These are phyloP conservation scores for Drosophila koepferae DNA, from an alignment of 2,888 invertebrate genomes.

Conservation along the genomic window DNA sequence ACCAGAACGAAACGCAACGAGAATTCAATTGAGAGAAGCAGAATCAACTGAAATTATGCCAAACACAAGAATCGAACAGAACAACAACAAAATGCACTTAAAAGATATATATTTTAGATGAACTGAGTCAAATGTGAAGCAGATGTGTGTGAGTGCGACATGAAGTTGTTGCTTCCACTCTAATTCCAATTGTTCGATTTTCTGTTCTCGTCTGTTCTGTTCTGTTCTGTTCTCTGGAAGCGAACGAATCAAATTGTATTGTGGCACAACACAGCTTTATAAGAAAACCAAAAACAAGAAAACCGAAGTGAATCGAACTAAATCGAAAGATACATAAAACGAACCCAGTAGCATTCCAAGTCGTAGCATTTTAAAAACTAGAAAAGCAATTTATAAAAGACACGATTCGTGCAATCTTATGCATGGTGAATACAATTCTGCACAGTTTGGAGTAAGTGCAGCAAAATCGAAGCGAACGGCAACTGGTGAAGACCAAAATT, in stretches of 20 bases:
- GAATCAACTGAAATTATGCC: constrained; percentile 42
- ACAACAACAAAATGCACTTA: constrained; percentile 30
- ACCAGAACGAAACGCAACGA: constrained; percentile 37
- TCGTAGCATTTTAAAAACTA: constrained; percentile 57
- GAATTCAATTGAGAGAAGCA: constrained; percentile 43
- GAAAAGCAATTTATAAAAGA: constrained; percentile 24
- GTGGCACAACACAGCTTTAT: constrained; percentile 43
- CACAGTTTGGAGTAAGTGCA: constrained; percentile 37
- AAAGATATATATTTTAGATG: constrained; percentile 20
- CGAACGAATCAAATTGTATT: constrained; percentile 48
- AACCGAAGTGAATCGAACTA: constrained; percentile 19
- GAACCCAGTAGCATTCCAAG: constrained; percentile 70
- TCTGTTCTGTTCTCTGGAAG: constrained; percentile 43
- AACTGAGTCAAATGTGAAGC: constrained; percentile 66
- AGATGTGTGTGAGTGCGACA: constrained; percentile 56
- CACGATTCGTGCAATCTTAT: constrained; percentile 42
- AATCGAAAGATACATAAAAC: constrained; percentile 31
- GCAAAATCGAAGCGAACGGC: constrained; percentile 14
- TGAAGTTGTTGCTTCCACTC: constrained; percentile 51
- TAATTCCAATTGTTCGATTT: constrained; percentile 38
- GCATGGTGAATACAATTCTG: constrained; percentile 26
- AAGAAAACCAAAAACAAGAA: constrained; percentile 15
- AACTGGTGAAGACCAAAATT: constrained; percentile 62
- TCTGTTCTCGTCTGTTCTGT: constrained; percentile 33
- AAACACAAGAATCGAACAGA: constrained; percentile 39